A percentile compares a stretch with the other conserved stretches of the same genome.
These are phyloP conservation scores for Lepus oiostolus DNA, from an alignment of 2,797 vertebrate genomes.

Conservation along the genomic window DNA sequence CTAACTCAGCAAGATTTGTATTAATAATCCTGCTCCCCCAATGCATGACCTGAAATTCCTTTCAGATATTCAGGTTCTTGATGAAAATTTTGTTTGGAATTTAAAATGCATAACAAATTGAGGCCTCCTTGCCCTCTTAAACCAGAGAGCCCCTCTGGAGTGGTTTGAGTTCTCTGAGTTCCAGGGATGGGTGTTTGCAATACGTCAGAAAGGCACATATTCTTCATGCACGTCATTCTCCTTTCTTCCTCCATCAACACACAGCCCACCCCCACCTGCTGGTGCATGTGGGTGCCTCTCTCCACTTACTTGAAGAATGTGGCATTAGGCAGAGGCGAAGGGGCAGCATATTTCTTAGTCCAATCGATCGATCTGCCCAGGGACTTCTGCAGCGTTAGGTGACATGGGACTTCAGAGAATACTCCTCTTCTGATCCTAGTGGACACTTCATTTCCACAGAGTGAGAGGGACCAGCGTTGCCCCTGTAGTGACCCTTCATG, in stretches of 20 bases:
- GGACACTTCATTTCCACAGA: conserved; percentile 59
- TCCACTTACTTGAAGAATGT: conserved; percentile 70
- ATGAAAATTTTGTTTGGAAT: conserved; percentile 80
- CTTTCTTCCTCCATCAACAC: conserved; percentile 63
- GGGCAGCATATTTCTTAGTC: conserved; percentile 33
- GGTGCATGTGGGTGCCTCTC: not conserved
- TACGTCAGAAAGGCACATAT: conserved; percentile 81
- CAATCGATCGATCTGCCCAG: conserved; percentile 48
- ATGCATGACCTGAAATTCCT: conserved; percentile 77
- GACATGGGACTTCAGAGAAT: conserved; percentile 69
- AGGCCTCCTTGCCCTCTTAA: conserved; percentile 74
- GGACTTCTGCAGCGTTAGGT: conserved; percentile 63
- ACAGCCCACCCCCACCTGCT: conserved; percentile 81
- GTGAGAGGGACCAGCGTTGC: not conserved
- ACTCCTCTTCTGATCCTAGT: conserved; percentile 59
- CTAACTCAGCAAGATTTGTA: conserved; percentile 70
- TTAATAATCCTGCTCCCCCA: conserved; percentile 72
- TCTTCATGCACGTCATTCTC: conserved; percentile 81
- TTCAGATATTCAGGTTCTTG: conserved; percentile 70
- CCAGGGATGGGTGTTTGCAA: conserved; percentile 76
- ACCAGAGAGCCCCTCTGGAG: conserved; percentile 74
- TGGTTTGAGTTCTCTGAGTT: conserved; percentile 75
- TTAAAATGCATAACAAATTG: conserved; percentile 80
- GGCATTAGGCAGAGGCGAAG: not conserved
- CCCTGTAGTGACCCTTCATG: not conserved